Evolutionary conservation across 1,140 invertebrate genomes (phyloP), one percentile per base, ranked within the genome.

Genomic region (Leptopilina clavipes): DNA sequence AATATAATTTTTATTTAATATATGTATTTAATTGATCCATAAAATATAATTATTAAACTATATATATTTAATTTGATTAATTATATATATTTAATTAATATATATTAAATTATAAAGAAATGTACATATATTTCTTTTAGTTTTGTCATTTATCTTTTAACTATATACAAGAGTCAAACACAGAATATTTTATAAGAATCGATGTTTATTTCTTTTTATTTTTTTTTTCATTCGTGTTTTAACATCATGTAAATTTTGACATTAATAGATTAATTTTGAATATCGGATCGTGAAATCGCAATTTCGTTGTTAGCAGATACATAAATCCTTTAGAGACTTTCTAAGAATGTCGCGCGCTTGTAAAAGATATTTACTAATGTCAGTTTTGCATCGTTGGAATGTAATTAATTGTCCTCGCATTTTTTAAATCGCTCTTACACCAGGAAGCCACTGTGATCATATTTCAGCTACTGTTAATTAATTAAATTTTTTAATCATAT

Each of bases 341-440:
- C 59, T 65, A n/a, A 65, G 59, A 65, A 65, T 65, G 59, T 65
- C 22, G 59, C 59, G 59, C 59, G 59, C 22, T 31, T 65, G 22
- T 65, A 31, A 8, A 31, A 31, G 59, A 65, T 52, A 65, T 65
- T 65, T 31, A 65, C 22, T 31, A 65, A 65, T 31, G 59, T n/a
- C 59, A 65, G 19, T 65, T 65, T 40, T 65, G 25, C 25, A 37
- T 65, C 59, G 5, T 19, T 31, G 22, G 11, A 65, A 65, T n/a
- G 59, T 65, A 65, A 65, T 65, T 65, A 31, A 65, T 65, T 8
- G 59, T 22, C 22, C 11, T n/a, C 14, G 25, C 19, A 65, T 65
- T 65, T 19, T 65, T 65, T 31, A 31, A n/a, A 65, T 65, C 25
- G 0, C 59, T 31, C 48, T n/a, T 52, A 52, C 3, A 52, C 5